Evolutionary conservation across 1,140 invertebrate species (phyloP), one percentile per base, ranked within the genome.

Genomic region (Odontomachus brunneus): DNA sequence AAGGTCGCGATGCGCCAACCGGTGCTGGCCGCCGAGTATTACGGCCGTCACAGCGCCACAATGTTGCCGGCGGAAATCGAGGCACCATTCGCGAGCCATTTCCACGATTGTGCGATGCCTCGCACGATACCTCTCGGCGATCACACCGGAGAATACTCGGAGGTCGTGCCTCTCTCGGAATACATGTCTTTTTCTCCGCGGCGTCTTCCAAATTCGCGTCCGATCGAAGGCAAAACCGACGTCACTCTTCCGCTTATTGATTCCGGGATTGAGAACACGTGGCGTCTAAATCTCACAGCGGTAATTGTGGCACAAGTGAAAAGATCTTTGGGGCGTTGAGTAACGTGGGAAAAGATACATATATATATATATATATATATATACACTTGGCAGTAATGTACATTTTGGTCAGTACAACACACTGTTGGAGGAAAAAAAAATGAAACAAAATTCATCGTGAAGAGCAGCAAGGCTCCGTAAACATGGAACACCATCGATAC

Each of bases 391-490:
- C 3, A 33, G 1, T 0, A 7, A 76, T 0, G 26, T 7, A 19
- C 17, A 44, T 38, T 76, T 29, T n/a, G 14, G 24, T 12, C 2
- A 53, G 38, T 17, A 9, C 24, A 48, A 62, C 26, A 26, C 48
- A 44, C 22, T 3, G 15, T 73, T 19, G 83, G 72, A 74, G 55
- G 81, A 53, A 85, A 66, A 71, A 65, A 33, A 33, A 33, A 5
- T 3, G 29, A 33, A 33, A 33, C 2, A 33, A 7, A 44, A 44
- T 44, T 11, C 9, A 44, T 44, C 51, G 44, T 14, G 9, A 57
- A 44, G 22, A 60, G 53, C 83, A 38, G 26, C 55, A 66, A 74
- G 49, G 71, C 73, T 82, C 26, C 80, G 9, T 80, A 19, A 12
- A 57, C 48, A 14, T 5, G 24, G 29, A 26, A 66, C 57, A 51